Conservation (phyloP, 2,113 vertebrate genomes). For the Solea solea region DNA sequence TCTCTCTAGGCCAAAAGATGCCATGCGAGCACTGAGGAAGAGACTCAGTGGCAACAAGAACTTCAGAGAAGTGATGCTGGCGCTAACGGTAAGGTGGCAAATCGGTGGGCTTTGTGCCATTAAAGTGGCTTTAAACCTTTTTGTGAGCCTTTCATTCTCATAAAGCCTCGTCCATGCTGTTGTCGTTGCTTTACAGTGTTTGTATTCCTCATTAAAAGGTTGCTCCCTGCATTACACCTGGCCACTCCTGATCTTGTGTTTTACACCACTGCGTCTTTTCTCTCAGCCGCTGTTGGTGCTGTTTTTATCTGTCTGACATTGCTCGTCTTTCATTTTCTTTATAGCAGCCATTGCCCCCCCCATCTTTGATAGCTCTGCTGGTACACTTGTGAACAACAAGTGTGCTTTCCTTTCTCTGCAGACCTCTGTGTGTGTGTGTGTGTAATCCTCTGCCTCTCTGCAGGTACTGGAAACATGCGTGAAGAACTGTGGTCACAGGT, state of each 20-base stretch:
- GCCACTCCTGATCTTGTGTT: not conserved
- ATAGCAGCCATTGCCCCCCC: slow-evolving; percentile 18
- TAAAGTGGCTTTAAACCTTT: not conserved
- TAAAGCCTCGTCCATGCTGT: not conserved
- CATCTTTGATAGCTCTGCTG: slow-evolving; percentile 42
- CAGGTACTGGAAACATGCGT: slow-evolving; percentile 98
- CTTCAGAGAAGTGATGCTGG: slow-evolving; percentile 98
- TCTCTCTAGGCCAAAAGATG: slow-evolving; percentile 92
- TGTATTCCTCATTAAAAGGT: not conserved
- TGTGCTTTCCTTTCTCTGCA: not conserved
- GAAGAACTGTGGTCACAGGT: slow-evolving; percentile 99
- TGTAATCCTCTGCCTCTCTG: not conserved
- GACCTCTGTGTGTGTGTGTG: not conserved
- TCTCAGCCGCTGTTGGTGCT: not conserved
- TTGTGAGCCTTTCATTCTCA: not conserved
- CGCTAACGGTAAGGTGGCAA: slow-evolving; percentile 89
- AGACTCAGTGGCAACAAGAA: slow-evolving; percentile 94
- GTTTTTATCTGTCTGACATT: slow-evolving; percentile 5
- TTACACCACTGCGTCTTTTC: not conserved
- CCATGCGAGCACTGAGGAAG: slow-evolving; percentile 94
- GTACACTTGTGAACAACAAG: not conserved
- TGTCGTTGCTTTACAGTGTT: not conserved
- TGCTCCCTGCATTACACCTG: not conserved
- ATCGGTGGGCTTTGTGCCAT: not conserved
- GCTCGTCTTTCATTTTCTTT: slow-evolving; percentile 30